Conservation (phyloP, 2,797 vertebrate genomes). For the Dryobates pubescens region DNA sequence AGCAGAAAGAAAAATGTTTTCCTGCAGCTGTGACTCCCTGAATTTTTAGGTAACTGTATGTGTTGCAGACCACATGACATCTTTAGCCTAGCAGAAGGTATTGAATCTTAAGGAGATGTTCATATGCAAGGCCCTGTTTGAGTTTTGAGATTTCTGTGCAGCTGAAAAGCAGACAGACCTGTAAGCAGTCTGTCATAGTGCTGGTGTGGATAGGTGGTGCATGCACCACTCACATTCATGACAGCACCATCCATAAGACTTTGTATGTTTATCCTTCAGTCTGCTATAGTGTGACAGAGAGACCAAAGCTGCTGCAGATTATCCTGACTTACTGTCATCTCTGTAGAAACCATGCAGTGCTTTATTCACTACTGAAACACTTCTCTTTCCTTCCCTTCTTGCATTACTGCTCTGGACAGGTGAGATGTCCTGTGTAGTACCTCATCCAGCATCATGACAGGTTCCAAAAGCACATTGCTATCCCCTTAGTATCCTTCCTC, state of each 20-base stretch:
- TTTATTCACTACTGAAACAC: neutral
- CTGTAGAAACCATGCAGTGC: neutral
- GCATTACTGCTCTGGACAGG: fast-evolving
- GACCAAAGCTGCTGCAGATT: neutral
- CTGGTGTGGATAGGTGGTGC: neutral
- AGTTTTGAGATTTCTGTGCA: neutral
- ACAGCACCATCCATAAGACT: neutral
- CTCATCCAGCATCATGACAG: neutral
- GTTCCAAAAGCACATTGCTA: neutral
- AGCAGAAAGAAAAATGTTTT: neutral
- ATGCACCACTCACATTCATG: neutral
- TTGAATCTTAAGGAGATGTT: neutral
- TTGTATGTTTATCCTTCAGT: neutral
- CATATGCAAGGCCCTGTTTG: neutral
- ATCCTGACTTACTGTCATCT: neutral
- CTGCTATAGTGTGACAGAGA: neutral
- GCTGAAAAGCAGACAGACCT: neutral
- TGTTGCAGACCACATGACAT: neutral
- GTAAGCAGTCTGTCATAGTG: neutral
- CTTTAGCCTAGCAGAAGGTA: neutral
- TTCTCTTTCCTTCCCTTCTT: neutral
- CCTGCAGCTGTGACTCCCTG: neutral
- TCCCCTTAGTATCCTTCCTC: neutral
- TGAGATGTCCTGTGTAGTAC: neutral
- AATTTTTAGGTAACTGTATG: neutral